Evolutionary conservation across 2,113 vertebrate species (phyloP).

Genomic region (Egretta garzetta): DNA sequence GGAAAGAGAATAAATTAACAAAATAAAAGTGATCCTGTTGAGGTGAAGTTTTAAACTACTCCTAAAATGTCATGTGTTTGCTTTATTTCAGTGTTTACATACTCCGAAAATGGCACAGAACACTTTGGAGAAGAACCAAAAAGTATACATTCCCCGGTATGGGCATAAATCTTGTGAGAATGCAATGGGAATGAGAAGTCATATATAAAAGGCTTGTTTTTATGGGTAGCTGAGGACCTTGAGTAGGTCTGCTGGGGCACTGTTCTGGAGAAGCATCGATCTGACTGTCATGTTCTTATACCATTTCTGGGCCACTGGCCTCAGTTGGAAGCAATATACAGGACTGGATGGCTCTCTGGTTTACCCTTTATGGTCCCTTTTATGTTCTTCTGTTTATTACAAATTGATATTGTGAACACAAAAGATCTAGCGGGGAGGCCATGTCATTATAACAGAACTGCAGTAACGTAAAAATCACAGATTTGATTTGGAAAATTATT

Average conservation of each 20-base stretch:
- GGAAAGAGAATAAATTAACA: background rate
- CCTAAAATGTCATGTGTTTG: slow-evolving; percentile 23
- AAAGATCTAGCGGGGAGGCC: background rate
- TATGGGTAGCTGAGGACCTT: background rate
- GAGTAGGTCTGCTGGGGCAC: background rate
- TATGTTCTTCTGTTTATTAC: background rate
- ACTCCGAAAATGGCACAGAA: slow-evolving; percentile 88
- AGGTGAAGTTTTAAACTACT: background rate
- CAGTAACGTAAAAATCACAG: background rate
- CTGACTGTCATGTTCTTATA: background rate
- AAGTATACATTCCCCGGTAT: slow-evolving; percentile 76
- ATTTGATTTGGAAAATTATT: background rate
- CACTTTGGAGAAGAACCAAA: slow-evolving; percentile 82
- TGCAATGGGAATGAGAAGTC: background rate
- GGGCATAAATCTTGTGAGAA: background rate
- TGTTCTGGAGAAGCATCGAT: background rate
- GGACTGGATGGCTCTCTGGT: background rate
- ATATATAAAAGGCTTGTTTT: background rate
- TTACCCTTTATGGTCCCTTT: background rate
- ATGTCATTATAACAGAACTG: background rate
- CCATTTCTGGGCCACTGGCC: background rate
- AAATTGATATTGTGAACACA: background rate
- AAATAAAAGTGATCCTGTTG: background rate
- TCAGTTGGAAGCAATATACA: background rate
- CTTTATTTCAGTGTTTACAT: slow-evolving; percentile 86